Percentiles rank a stretch among this genome's conserved stretches.
Evolutionary conservation across 2,113 vertebrate genomes (phyloP).

Genomic region (Kryptolebias marmoratus): DNA sequence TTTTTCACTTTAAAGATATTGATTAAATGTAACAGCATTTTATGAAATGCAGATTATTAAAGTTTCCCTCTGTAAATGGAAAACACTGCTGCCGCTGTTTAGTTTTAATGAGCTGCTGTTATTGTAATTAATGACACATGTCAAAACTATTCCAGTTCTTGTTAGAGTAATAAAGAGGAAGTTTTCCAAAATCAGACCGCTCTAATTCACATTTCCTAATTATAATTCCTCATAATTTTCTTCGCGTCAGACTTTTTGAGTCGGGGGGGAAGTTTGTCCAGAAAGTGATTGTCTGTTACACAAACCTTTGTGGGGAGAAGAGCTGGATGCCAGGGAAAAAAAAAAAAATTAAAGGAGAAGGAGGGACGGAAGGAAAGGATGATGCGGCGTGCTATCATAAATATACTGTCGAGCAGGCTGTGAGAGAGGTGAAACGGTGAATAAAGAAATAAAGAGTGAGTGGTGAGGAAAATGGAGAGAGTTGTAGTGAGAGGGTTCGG

Average conservation of each 20-base stretch:
- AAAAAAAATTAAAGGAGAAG: background rate
- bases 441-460: conserved; percentile 53
- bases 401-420: conserved; percentile 59
- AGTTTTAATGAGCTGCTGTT: conserved; percentile 60
- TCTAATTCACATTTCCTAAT: conserved; percentile 49
- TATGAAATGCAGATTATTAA: conserved; percentile 75
- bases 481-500: conserved; percentile 47
- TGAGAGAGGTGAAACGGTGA: conserved; percentile 47
- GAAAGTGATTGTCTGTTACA: conserved; percentile 15
- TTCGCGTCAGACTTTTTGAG: conserved; percentile 39
- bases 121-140: conserved; percentile 62
- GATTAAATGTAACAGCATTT: conserved; percentile 73
- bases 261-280: conserved; percentile 44
- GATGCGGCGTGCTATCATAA: conserved; percentile 42
- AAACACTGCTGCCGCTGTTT: conserved; percentile 49
- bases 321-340: conserved; percentile 25
- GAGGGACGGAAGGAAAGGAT: conserved; percentile 26
- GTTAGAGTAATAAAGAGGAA: conserved; percentile 41
- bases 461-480: conserved; percentile 51
- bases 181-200: conserved; percentile 17
- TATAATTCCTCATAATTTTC: conserved; percentile 69
- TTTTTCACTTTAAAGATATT: conserved; percentile 66
- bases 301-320: conserved; percentile 32
- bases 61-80: conserved; percentile 10
- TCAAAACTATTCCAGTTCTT: conserved; percentile 29